Base-by-base conservation (phyloP, 2,888 invertebrate genomes). In the Drepanosiphum platanoidis region DNA sequence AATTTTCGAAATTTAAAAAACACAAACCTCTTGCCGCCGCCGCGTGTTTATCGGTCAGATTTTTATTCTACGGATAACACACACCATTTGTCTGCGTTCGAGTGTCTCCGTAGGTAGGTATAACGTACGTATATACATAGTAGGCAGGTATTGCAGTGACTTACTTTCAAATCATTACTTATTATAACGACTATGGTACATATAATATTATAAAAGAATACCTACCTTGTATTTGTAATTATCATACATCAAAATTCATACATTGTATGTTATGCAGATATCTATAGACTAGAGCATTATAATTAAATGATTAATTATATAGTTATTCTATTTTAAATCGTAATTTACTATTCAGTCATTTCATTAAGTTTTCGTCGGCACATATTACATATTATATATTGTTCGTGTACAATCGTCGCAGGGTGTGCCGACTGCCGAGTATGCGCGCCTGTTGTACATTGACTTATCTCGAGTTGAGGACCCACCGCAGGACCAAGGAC, bases 291-390 rank as follows among this genome's bases (percentile, higher is more conserved):
- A 64, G 64, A 1, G 30, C 30, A 8, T 27, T 64, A 64, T 64
- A 64, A 64, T 64, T 30, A 64, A 64, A 13, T 27, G 30, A 64
- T 64, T 64, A 64, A 64, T 30, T 64, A 64, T 64, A 64, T 27
- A 64, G 64, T 64, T 30, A 30, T 61, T 61, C 61, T 30, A 64
- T 64, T 64, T 64, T 2, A 30, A 64, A 30, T 64, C 30, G 27
- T 64, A 64, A 64, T 64, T 61, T 27, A 13, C 27, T 30, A 64
- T 64, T 64, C 30, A 64, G 64, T 13, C 30, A 30, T 64, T 30
- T 27, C 30, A 27, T 64, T 30, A 13, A 64, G 13, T 64, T 64
- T 27, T 13, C 30, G 11, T 30, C 27, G 1, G 2, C 3, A 13
- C 13, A 64, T 27, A 30, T 27, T 64, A n/a, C 13, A 13, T 64